A percentile compares a stretch with the other conserved stretches of the same genome.
Evolutionary conservation across 2,888 invertebrate species (phyloP).

Genomic region (Mimas tiliae): DNA sequence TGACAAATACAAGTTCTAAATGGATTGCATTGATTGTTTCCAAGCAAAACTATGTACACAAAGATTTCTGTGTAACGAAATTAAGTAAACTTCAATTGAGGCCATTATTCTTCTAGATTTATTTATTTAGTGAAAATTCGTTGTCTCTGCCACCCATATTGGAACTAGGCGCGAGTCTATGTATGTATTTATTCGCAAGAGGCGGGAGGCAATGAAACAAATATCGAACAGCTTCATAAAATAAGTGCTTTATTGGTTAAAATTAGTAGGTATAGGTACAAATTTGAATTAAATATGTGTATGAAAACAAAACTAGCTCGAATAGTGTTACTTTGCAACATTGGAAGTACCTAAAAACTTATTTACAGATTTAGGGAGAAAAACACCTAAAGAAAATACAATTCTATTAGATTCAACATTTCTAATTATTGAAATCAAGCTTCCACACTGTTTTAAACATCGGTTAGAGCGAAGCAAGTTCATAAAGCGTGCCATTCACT

Average conservation of each 20-base stretch:
- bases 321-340: conserved; percentile 43
- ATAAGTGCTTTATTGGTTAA: conserved; percentile 83
- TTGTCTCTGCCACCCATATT: too few species aligned
- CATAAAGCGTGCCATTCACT: conserved; percentile 15
- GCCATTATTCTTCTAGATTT: too few species aligned
- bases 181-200: neutral
- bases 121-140: too few species aligned
- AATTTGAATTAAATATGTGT: conserved; percentile 64
- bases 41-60: too few species aligned
- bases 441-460: conserved; percentile 30
- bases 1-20: too few species aligned
- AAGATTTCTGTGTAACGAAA: too few species aligned
- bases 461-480: conserved; percentile 15
- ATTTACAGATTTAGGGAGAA: conserved; percentile 60
- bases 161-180: too few species aligned
- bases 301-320: conserved; percentile 58
- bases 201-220: conserved; percentile 56
- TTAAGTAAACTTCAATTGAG: too few species aligned
- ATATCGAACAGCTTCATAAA: conserved; percentile 76
- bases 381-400: conserved; percentile 41
- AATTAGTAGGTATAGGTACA: conserved; percentile 72
- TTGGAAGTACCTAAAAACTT: conserved; percentile 47
- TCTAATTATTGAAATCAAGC: conserved; percentile 43
- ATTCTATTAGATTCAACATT: conserved; percentile 42
- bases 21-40: too few species aligned